A percentile compares a stretch with the other conserved stretches of the same genome.
phyloP scores from a whole-genome alignment of 2,113 vertebrate species.

The Silurus meridionalis region DNA sequence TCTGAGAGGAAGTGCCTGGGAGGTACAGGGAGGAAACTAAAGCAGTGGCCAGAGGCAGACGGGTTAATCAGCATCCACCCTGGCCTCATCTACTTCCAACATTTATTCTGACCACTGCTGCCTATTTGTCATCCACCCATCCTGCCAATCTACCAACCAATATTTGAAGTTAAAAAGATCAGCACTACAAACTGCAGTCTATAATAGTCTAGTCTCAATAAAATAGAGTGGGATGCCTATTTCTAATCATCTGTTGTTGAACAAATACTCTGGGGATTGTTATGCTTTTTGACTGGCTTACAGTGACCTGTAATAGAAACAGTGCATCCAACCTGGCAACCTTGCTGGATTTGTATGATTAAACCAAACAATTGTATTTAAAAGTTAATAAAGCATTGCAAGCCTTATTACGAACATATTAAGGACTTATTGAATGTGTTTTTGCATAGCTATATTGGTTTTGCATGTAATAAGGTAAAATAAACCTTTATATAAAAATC shows the following conservation, averaged over 20 bases:
- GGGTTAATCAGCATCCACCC: slow-evolving; percentile 34
- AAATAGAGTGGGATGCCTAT: neutral
- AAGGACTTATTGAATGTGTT: neutral
- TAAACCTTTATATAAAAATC: slow-evolving; percentile 1
- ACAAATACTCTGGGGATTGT: neutral
- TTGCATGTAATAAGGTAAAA: slow-evolving; percentile 3
- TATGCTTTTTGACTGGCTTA: neutral
- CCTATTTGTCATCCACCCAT: slow-evolving; percentile 24
- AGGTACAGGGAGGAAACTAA: slow-evolving; percentile 33
- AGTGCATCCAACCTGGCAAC: neutral
- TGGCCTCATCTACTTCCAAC: slow-evolving; percentile 9
- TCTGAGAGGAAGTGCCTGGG: slow-evolving; percentile 37
- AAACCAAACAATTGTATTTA: neutral
- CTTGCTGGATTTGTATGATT: neutral
- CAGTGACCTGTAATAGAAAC: neutral
- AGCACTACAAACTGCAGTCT: neutral
- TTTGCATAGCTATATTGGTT: neutral
- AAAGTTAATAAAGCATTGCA: slow-evolving; percentile 14
- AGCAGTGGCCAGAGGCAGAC: slow-evolving; percentile 27
- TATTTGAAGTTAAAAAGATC: neutral
- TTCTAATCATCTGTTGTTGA: neutral
- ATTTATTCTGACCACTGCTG: neutral
- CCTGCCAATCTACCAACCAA: neutral
- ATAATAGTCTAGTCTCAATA: neutral
- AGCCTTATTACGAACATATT: slow-evolving; percentile 1